Base-by-base conservation (phyloP, 2,113 vertebrate species). In the Daboia siamensis region DNA sequence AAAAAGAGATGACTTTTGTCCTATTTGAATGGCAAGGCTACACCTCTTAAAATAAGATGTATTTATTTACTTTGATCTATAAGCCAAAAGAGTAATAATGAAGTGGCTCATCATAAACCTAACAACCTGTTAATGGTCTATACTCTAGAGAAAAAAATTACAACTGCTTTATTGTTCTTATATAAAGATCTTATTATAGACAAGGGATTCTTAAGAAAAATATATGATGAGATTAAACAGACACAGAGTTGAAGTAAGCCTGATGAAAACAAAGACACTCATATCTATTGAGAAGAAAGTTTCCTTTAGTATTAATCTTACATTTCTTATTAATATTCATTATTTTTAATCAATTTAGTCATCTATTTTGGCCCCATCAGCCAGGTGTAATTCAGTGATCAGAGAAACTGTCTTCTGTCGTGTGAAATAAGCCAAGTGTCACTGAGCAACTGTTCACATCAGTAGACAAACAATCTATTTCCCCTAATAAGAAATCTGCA, bases 381-480 rank as follows among this genome's bases (percentile, higher is more conserved):
- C 92, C 13, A 92, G 93, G 93, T 64, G 90, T 33, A 39, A 59
- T 93, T 94, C 20, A 93, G 88, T 51, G 26, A 17, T 56, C 56
- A 48, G 52, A 51, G 52, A 52, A 0, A 0, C 4, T 74, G 87
- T 1, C 26, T 87, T 92, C 59, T 51, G 89, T 93, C 56, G 94
- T 94, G 90, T 95, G 96, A 55, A 96, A 97, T 95, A 97, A 97
- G 97, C 89, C 92, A 59, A 89, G 88, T 86, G 7, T 80, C 33
- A 80, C 20, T 92, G 94, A 95, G 96, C 97, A 97, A 97, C 97
- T 97, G 94, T 97, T 97, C 91, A 23, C 93, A 95, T 97, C 97
- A 96, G 94, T 94, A 96, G 95, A 96, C 94, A 97, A 97, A 94
- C 92, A 97, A 96, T 95, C 93, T 74, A 88, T 92, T 97, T 94